Evolutionary conservation across 2,888 invertebrate species (phyloP).

Genomic region (Crematogaster levior): DNA sequence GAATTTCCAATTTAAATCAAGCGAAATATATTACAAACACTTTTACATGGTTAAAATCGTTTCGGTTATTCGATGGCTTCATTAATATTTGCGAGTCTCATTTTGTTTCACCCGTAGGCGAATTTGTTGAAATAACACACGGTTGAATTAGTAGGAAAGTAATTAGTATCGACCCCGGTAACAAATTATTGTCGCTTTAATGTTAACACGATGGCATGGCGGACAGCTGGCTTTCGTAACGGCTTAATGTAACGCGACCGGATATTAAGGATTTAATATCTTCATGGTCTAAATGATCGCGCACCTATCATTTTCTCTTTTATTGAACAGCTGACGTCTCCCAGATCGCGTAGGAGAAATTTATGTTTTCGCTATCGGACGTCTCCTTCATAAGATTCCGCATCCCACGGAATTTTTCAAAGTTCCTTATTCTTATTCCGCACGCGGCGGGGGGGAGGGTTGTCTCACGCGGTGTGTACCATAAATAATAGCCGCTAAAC

Average conservation of each 20-base stretch:
- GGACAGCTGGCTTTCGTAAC: not conserved
- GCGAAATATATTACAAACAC: not conserved
- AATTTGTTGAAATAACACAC: not conserved
- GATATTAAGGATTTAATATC: conserved; percentile 18
- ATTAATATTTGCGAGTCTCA: conserved; percentile 23
- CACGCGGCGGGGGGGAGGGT: not conserved
- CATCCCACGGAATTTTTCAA: not conserved
- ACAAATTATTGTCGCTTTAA: conserved; percentile 20
- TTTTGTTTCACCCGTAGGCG: not conserved
- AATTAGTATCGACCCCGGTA: conserved; percentile 15
- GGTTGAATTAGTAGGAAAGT: not conserved
- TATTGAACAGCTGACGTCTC: not conserved
- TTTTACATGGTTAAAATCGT: conserved; percentile 7
- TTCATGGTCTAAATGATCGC: not conserved
- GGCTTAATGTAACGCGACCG: not conserved
- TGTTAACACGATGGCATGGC: conserved; percentile 1
- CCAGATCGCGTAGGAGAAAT: not conserved
- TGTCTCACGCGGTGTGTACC: not conserved
- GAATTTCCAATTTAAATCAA: not conserved
- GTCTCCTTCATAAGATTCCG: not conserved
- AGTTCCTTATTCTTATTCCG: not conserved
- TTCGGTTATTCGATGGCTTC: not conserved
- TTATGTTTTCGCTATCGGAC: not conserved
- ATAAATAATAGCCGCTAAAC: conserved; percentile 36
- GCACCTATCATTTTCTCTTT: not conserved